phyloP scores from a whole-genome alignment of 2,113 vertebrate genomes.

The Sitta europaea region DNA sequence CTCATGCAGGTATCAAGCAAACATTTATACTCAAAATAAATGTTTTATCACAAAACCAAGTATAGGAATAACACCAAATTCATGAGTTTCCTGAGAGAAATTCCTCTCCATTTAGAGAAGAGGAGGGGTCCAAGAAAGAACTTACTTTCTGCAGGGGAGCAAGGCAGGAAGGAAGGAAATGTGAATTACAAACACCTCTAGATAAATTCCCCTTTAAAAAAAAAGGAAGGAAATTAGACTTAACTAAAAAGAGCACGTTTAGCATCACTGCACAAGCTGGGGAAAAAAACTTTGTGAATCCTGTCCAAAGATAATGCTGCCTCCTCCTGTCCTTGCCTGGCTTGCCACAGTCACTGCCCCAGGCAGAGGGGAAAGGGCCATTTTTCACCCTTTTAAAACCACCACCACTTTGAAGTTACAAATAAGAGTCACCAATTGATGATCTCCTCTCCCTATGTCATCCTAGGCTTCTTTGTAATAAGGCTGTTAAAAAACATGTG shows the following conservation, averaged over 20 bases:
- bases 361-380: neutral
- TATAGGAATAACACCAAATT: neutral
- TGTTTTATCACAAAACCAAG: neutral
- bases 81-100: slow-evolving; percentile 2
- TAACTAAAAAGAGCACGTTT: slow-evolving; percentile 8
- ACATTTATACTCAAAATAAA: neutral
- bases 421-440: neutral
- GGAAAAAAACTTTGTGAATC: neutral
- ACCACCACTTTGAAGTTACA: neutral
- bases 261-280: neutral
- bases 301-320: neutral
- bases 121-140: slow-evolving; percentile 19
- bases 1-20: neutral
- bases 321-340: neutral
- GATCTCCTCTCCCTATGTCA: neutral
- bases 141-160: neutral
- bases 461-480: neutral
- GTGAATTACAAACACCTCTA: slow-evolving; percentile 44
- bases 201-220: neutral
- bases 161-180: slow-evolving; percentile 53
- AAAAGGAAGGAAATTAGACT: slow-evolving; percentile 37
- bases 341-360: neutral
- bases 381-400: neutral
- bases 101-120: slow-evolving; percentile 3
- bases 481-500: neutral